These are phyloP conservation scores for Ranitomeya imitator DNA, from an alignment of 2,113 vertebrate species.

Conservation along the genomic window DNA sequence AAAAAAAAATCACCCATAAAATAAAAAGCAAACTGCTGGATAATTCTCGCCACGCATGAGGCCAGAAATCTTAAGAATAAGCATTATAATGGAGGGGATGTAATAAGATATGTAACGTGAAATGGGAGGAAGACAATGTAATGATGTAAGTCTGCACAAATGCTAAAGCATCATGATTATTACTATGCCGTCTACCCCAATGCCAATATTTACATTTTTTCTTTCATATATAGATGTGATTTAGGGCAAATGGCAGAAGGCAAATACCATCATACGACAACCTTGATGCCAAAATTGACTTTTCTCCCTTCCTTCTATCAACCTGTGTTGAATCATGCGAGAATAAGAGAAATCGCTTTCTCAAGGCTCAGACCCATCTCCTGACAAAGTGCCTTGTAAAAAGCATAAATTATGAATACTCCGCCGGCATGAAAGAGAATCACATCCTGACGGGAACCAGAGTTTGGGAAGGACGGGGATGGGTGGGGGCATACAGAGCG, in stretches of 20 bases:
- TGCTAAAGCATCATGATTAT: background rate
- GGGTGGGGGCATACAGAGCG: no score
- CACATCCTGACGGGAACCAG: no score
- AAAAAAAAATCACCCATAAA: no score
- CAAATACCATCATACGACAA: background rate
- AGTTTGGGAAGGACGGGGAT: background rate
- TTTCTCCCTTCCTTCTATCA: background rate
- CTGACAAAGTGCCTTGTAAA: conserved; percentile 3
- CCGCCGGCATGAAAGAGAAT: background rate
- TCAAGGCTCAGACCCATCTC: conserved; percentile 1
- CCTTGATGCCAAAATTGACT: background rate
- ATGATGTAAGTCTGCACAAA: background rate
- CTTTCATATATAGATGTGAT: background rate
- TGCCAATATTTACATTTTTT: no score
- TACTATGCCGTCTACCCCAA: no score
- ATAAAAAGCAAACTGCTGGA: no score
- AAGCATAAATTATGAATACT: conserved; percentile 7
- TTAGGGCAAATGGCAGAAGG: background rate
- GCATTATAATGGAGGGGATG: no score
- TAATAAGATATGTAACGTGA: no score
- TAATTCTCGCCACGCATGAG: no score
- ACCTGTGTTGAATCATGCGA: background rate
- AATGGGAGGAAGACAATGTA: background rate
- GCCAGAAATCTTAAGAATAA: no score
- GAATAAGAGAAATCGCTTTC: background rate